Percentiles rank a stretch among this genome's conserved stretches.
phyloP scores from a whole-genome alignment of 1,140 invertebrate genomes.

The Agrilus planipennis region DNA sequence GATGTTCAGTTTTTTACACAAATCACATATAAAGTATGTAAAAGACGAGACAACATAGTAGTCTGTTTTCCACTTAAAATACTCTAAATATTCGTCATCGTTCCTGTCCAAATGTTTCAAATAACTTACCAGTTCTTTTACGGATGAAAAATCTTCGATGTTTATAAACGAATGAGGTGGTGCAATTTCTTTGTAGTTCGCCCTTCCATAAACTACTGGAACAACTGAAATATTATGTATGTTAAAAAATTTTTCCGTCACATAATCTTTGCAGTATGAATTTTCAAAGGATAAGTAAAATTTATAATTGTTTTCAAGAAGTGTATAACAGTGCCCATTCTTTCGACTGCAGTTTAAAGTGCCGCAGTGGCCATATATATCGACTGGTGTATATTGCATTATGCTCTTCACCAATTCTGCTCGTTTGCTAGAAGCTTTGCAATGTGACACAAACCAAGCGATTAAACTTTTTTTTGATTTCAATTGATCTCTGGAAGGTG shows the following conservation, averaged over 20 bases:
- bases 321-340: neutral
- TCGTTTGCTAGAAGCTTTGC: conserved; percentile 39
- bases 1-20: conserved; percentile 3
- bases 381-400: conserved; percentile 43
- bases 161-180: conserved; percentile 51
- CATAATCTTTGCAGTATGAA: conserved; percentile 40
- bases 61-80: conserved; percentile 39
- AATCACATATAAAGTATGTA: neutral
- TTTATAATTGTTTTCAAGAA: conserved; percentile 23
- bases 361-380: conserved; percentile 54
- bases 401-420: conserved; percentile 42
- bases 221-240: conserved; percentile 34
- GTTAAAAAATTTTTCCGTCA: conserved; percentile 46
- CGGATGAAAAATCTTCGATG: conserved; percentile 39
- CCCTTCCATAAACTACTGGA: conserved; percentile 44
- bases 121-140: conserved; percentile 39
- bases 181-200: conserved; percentile 40
- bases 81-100: conserved; percentile 35
- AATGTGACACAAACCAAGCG: conserved; percentile 52
- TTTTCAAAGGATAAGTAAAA: conserved; percentile 52
- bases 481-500: conserved; percentile 23
- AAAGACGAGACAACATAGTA: neutral
- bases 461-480: conserved; percentile 34
- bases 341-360: conserved; percentile 22
- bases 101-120: conserved; percentile 37